phyloP scores from a whole-genome alignment of 1,140 invertebrate species.

The Caenorhabditis remanei region DNA sequence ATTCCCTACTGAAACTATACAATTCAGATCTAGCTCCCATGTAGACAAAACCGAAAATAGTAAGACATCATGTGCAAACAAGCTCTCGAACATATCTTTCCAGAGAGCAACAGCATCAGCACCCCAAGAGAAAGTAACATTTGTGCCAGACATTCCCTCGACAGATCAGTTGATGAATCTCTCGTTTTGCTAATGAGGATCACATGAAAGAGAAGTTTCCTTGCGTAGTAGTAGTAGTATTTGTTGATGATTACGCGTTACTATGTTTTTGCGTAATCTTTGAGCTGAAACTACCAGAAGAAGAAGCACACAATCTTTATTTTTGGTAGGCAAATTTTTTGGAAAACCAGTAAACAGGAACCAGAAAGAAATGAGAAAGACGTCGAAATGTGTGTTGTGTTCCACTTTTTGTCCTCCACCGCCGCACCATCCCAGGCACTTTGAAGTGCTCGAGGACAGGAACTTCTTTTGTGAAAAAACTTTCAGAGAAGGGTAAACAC shows the following conservation, averaged over 20 bases:
- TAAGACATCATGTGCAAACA: too few species aligned
- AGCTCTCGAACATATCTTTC: too few species aligned
- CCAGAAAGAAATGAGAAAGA: neutral
- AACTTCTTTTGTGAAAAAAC: neutral
- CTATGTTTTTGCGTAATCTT: conserved; percentile 17
- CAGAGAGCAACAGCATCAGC: too few species aligned
- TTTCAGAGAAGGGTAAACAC: neutral
- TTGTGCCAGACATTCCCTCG: neutral
- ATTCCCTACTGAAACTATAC: too few species aligned
- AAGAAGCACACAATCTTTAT: neutral
- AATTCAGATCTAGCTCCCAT: too few species aligned
- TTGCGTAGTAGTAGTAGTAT: neutral
- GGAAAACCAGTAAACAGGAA: neutral
- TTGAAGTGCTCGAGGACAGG: neutral
- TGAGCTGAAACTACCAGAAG: neutral
- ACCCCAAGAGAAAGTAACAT: neutral
- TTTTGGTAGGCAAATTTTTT: neutral
- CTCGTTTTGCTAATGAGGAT: neutral
- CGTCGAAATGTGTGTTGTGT: neutral
- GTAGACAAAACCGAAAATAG: too few species aligned
- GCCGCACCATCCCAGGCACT: neutral
- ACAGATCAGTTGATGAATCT: neutral
- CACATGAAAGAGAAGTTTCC: neutral
- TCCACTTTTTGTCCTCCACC: neutral
- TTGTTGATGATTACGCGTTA: neutral